Base-by-base conservation (phyloP, 2,888 invertebrate genomes). In the Pherbina coryleti region DNA sequence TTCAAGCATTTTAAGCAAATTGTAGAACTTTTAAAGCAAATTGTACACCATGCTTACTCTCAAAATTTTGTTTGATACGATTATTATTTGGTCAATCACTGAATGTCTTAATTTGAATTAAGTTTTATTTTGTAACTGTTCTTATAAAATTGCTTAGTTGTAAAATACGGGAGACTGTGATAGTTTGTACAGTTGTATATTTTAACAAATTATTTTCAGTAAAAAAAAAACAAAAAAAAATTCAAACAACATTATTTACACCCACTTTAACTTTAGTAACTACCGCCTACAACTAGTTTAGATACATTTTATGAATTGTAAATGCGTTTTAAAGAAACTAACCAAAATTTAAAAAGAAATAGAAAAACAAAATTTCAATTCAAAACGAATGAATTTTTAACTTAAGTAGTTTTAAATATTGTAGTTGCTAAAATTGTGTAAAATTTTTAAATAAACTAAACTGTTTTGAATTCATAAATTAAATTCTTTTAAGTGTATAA, bases 151-250 rank as follows among this genome's bases (percentile, higher is more conserved):
- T 44, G 11, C 7, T 44, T 55, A 75, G 78, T 77, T 78, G 77
- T 25, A 62, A 80, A 81, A 62, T 49, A 62, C 62, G 88, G 87
- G 87, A 87, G 88, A 88, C 88, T 88, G 88, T 88, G 88, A 88
- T 88, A 88, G 88, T 87, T 44, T 88, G 86, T 83, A 83, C 83
- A 82, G 82, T 81, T 81, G 80, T 81, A 79, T 62, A 73, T 60
- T 60, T 73, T 73, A 55, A 62, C 44, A 22, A 28, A 19, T 55
- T 55, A 31, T 70, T 34, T 55, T 70, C 55, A 60, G 22, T 25
- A 60, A 60, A 19, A 22, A 60, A 57, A 22, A 22, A 19, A 60
- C 25, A 19, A 22, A 60, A 57, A 22, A 22, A 19, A 19, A 60
- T 19, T 3, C 22, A 9, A 7, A 22, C 37, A 37, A 37, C 19